These are phyloP conservation scores for Ctenodactylus gundi DNA, from an alignment of 2,113 vertebrate genomes.

Conservation along the genomic window DNA sequence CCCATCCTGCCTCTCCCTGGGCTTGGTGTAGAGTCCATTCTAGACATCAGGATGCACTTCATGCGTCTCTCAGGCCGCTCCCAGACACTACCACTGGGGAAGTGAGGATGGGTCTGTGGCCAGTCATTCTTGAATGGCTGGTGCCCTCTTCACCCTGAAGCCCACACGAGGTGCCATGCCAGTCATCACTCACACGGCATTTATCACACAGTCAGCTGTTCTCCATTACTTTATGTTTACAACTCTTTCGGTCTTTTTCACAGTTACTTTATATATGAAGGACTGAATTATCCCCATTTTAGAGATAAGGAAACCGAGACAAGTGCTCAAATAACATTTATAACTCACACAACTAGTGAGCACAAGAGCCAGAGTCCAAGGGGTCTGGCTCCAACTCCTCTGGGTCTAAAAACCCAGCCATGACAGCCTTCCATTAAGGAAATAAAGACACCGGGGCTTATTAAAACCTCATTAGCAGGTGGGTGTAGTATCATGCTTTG, in stretches of 20 bases:
- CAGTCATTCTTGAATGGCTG: neutral
- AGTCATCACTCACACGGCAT: rapidly evolving
- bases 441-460: neutral
- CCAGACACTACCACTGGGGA: neutral
- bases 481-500: neutral
- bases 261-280: neutral
- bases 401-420: neutral
- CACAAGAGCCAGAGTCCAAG: neutral
- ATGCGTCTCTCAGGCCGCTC: neutral
- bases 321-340: neutral
- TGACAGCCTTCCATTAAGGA: neutral
- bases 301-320: neutral
- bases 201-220: rapidly evolving
- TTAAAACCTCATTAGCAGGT: neutral
- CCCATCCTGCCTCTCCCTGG: neutral
- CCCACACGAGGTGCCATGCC: rapidly evolving
- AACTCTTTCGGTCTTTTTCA: neutral
- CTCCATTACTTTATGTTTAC: neutral
- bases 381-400: rapidly evolving
- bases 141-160: too few species aligned
- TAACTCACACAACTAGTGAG: neutral
- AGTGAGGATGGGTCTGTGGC: neutral
- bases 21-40: neutral
- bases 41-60: neutral
- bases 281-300: neutral